Percentiles rank a stretch among this genome's conserved stretches.
Evolutionary conservation across 2,113 vertebrate genomes (phyloP).

Genomic region (Herpailurus yagouaroundi): DNA sequence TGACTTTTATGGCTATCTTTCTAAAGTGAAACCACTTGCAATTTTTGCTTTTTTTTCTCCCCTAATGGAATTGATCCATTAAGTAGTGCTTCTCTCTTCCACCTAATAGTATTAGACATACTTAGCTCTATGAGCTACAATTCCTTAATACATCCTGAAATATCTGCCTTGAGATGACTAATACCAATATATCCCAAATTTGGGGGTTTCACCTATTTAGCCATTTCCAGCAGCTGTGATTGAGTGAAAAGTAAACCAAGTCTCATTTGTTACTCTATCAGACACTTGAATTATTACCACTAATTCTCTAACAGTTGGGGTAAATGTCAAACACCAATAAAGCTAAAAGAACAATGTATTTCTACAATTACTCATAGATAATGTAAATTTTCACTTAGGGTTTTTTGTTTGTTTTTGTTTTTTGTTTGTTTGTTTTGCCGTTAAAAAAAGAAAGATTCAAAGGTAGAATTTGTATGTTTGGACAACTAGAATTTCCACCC

Average conservation of each 20-base stretch:
- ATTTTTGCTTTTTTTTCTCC: not conserved
- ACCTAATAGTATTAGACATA: conserved; percentile 50
- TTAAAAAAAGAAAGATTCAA: conserved; percentile 4
- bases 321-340: conserved; percentile 46
- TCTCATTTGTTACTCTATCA: conserved; percentile 28
- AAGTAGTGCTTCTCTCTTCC: conserved; percentile 36
- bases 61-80: conserved; percentile 24
- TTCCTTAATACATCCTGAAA: conserved; percentile 71
- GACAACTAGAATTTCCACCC: not conserved
- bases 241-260: conserved; percentile 27
- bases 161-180: conserved; percentile 42
- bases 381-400: not conserved
- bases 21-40: conserved; percentile 56
- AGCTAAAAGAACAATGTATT: not conserved
- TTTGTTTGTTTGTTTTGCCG: not conserved
- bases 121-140: conserved; percentile 18
- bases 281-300: conserved; percentile 36
- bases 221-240: not conserved
- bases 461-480: not conserved
- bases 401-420: not conserved
- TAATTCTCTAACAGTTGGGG: not conserved
- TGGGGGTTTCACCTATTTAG: conserved; percentile 20
- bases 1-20: conserved; percentile 66
- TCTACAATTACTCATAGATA: not conserved
- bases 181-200: conserved; percentile 50